These are phyloP conservation scores for Morpho achilles DNA, from an alignment of 2,888 invertebrate species.

Conservation along the genomic window DNA sequence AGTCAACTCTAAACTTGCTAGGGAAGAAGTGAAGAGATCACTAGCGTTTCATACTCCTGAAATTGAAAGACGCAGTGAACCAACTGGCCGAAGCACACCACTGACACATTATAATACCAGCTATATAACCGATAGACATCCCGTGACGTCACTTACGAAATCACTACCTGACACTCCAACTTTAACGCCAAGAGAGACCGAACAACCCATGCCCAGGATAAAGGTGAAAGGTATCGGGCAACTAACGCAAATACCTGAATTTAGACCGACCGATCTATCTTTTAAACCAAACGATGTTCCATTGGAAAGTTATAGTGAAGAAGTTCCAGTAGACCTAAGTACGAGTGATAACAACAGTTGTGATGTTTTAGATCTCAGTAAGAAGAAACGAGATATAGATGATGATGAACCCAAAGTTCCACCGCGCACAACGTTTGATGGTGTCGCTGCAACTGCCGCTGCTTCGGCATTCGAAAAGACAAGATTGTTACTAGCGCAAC, in stretches of 20 bases:
- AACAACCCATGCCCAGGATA: constrained; percentile 65
- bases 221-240: constrained; percentile 83
- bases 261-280: constrained; percentile 52
- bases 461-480: constrained; percentile 74
- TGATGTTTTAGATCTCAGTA: constrained; percentile 90
- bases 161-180: constrained; percentile 56
- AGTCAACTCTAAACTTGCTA: constrained; percentile 74
- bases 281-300: constrained; percentile 56
- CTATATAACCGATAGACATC: constrained; percentile 70
- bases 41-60: constrained; percentile 77
- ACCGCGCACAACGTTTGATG: constrained; percentile 71
- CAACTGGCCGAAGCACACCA: constrained; percentile 62
- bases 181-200: constrained; percentile 57
- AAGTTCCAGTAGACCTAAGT: constrained; percentile 84
- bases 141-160: constrained; percentile 57
- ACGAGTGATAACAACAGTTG: constrained; percentile 76
- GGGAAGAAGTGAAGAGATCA: constrained; percentile 78
- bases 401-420: constrained; percentile 52
- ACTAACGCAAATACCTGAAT: constrained; percentile 78
- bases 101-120: constrained; percentile 63
- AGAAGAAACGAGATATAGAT: constrained; percentile 80
- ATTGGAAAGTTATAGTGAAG: constrained; percentile 65
- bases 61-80: constrained; percentile 62
- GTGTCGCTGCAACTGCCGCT: constrained; percentile 59
- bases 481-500: constrained; percentile 82